These are phyloP conservation scores for Laticauda laticaudata DNA, from an alignment of 2,113 vertebrate species.

Conservation along the genomic window DNA sequence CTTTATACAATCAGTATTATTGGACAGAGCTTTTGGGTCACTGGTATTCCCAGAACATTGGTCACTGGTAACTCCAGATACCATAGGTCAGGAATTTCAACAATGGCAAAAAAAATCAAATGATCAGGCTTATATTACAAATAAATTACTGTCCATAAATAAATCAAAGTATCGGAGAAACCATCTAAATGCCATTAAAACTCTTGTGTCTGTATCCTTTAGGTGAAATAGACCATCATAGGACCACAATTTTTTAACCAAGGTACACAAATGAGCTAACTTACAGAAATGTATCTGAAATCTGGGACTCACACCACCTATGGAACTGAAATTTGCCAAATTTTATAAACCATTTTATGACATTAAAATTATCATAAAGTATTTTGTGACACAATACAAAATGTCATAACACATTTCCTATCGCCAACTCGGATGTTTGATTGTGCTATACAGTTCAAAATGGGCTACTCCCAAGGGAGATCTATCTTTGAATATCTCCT, in stretches of 20 bases:
- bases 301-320: neutral
- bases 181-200: neutral
- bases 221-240: neutral
- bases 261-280: neutral
- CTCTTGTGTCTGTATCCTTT: neutral
- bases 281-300: neutral
- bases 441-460: neutral
- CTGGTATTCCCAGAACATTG: neutral
- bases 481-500: neutral
- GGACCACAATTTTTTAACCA: neutral
- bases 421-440: neutral
- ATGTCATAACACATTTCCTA: neutral
- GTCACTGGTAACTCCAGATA: neutral
- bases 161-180: neutral
- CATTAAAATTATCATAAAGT: neutral
- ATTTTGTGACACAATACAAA: neutral
- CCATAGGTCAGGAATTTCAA: neutral
- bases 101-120: neutral
- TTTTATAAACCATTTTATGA: neutral
- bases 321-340: neutral
- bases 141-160: neutral
- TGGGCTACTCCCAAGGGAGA: neutral
- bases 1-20: neutral
- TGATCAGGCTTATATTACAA: neutral
- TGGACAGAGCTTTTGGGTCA: neutral